Conservation (phyloP, 2,113 vertebrate species). For the Cryptomyrus ogoouensis region DNA sequence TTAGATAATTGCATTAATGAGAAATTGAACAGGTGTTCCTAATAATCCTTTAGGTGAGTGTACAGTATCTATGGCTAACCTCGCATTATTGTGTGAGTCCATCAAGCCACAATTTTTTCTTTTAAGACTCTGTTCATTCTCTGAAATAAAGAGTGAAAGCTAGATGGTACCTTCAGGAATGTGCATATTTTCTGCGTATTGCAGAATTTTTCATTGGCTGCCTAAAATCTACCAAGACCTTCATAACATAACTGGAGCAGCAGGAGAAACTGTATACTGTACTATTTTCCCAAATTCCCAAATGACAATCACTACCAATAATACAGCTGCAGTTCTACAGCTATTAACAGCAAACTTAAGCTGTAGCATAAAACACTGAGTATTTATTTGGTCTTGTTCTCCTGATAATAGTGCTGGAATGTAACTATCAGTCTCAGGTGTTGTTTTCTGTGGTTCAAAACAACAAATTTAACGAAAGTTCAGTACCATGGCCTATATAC, state of each 20-base stretch:
- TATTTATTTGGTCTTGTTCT: background rate
- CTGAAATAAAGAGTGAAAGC: background rate
- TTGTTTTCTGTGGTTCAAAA: background rate
- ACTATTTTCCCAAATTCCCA: background rate
- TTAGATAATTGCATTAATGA: no score
- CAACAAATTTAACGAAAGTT: background rate
- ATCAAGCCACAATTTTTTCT: background rate
- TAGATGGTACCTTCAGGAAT: background rate
- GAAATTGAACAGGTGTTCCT: no score
- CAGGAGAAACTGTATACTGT: background rate
- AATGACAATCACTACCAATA: background rate
- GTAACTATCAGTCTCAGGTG: background rate
- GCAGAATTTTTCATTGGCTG: background rate
- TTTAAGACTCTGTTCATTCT: background rate
- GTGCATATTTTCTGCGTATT: background rate
- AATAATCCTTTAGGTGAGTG: no score
- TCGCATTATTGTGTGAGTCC: background rate
- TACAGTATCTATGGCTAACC: background rate
- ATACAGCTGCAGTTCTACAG: background rate
- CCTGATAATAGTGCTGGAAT: background rate
- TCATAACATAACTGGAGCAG: background rate
- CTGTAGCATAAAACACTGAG: background rate
- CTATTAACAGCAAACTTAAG: background rate
- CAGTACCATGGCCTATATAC: background rate
- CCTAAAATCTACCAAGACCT: background rate